Evolutionary conservation across 2,113 vertebrate species (phyloP), one percentile per base, ranked within the genome.

Genomic region (Indri indri): DNA sequence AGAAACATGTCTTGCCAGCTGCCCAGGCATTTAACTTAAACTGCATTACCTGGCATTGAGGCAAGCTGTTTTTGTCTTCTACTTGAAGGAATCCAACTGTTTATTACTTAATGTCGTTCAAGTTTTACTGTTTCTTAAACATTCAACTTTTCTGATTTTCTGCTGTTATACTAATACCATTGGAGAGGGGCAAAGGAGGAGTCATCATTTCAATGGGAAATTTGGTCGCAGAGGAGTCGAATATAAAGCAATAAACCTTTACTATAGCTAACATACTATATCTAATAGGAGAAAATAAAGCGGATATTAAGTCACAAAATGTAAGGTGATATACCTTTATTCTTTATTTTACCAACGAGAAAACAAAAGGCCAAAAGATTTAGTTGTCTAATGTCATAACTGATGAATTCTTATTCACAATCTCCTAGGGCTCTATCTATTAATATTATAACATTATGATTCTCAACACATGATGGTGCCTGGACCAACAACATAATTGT

Each of bases 141-240:
- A 47, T 73, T 86, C 8, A 42, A 66, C 3, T 14, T 12, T 80
- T 50, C 6, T 89, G 20, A 70, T 76, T 94, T 81, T 94, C 18
- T n/a, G 0, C 63, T 5, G 13, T 11, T 27, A 10, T 54, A n/a
- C 4, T 42, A 81, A 52, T 80, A 25, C 50, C 5, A 11, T 20
- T 20, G 8, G 27, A 6, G 7, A 32, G 8, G 5, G 5, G 13
- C 7, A 6, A 27, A 40, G 3, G 1, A 7, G 10, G 1, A 65
- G 32, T 70, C 4, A 2, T 76, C 8, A 23, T 89, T 97, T 84
- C 25, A 68, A 0, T 42, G 4, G 40, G 50, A 88, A 74, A 57
- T 50, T 70, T 81, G 42, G 37, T 59, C n/a, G 88, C 30, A 57
- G 2, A 68, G 30, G 1, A 83, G 16, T 68, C 13, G n/a, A 13